phyloP scores from a whole-genome alignment of 2,888 invertebrate genomes.

The Metellina segmentata region DNA sequence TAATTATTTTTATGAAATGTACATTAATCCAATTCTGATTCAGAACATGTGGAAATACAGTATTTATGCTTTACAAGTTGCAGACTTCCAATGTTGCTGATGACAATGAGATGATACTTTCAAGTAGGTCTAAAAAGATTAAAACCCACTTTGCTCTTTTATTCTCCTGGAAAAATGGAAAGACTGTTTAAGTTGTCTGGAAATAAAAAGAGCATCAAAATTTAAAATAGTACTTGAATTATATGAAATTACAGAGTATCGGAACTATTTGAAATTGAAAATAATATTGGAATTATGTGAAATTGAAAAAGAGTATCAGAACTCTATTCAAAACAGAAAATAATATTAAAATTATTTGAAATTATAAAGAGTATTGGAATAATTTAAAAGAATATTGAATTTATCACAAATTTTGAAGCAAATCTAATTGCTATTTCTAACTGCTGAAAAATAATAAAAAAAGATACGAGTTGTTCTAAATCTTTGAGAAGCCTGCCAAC shows the following conservation, averaged over 20 bases:
- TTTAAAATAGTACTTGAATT: too few species aligned
- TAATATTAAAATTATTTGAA: too few species aligned
- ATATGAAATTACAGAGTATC: not conserved
- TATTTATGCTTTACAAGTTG: conserved; percentile 34
- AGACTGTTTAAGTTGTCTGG: too few species aligned
- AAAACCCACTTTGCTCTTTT: conserved; percentile 23
- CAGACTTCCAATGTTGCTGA: conserved; percentile 47
- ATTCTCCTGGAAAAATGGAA: conserved; percentile 40
- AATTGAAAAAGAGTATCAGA: not conserved
- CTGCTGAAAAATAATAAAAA: too few species aligned
- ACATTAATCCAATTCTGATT: conserved; percentile 69
- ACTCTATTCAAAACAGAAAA: not conserved
- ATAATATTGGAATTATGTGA: not conserved
- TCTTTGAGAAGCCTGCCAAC: too few species aligned
- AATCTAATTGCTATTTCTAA: too few species aligned
- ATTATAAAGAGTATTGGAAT: too few species aligned
- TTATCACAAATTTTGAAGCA: too few species aligned
- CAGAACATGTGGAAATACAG: conserved; percentile 64
- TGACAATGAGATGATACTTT: conserved; percentile 48
- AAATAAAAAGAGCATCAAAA: too few species aligned
- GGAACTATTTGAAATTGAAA: not conserved
- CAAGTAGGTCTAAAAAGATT: conserved; percentile 30
- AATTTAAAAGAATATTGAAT: not conserved
- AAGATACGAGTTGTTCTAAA: too few species aligned
- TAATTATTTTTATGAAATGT: conserved; percentile 57